Conservation (phyloP, 2,797 vertebrate genomes). For the Cygnus olor region DNA sequence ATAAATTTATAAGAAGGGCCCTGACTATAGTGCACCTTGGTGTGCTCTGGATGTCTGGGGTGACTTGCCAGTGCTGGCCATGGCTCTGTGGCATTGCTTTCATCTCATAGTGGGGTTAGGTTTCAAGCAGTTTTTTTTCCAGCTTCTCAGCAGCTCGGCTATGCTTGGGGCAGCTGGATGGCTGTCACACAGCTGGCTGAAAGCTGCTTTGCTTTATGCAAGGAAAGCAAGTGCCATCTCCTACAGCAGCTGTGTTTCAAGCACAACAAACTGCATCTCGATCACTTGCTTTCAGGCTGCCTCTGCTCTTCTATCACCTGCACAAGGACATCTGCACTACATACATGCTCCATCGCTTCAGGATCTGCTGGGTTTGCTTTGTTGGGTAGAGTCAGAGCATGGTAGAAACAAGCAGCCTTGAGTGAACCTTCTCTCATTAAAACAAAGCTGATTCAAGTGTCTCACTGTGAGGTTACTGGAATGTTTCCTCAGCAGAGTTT, state of each 20-base stretch:
- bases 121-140: neutral
- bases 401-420: neutral
- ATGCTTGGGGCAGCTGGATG: neutral
- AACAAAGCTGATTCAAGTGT: neutral
- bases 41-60: neutral
- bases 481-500: neutral
- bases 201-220: neutral
- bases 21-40: neutral
- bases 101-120: neutral
- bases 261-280: neutral
- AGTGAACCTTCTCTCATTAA: neutral
- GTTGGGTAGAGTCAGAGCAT: neutral
- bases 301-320: neutral
- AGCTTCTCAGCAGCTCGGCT: accelerated
- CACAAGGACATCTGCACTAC: neutral
- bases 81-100: neutral
- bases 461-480: neutral
- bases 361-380: neutral
- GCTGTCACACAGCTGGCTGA: neutral
- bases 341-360: accelerated
- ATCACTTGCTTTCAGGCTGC: neutral
- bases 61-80: neutral
- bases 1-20: neutral
- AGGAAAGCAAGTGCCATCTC: neutral
- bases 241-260: neutral